These are phyloP conservation scores for Tragelaphus buxtoni DNA, from an alignment of 2,113 vertebrate species.

Conservation along the genomic window DNA sequence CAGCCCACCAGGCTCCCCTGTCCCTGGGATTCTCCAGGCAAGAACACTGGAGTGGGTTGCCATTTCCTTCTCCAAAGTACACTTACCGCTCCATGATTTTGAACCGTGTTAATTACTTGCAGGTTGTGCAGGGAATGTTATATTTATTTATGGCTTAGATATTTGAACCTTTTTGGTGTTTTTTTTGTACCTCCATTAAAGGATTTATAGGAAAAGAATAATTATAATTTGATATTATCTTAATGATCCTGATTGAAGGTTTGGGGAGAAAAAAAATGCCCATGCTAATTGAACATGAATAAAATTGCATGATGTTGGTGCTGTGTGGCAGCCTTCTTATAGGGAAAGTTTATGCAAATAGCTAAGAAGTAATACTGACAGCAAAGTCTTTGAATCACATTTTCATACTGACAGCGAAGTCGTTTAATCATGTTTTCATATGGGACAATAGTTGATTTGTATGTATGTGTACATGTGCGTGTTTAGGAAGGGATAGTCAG, in stretches of 20 bases:
- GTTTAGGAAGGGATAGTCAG: not conserved
- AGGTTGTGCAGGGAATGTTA: not conserved
- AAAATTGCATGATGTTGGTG: not conserved
- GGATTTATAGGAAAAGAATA: not conserved
- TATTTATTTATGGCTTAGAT: not conserved
- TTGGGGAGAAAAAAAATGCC: not conserved
- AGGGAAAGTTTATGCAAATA: not conserved
- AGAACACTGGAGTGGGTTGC: too few relatives aligned
- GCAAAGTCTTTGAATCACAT: not conserved
- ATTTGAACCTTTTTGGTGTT: not conserved
- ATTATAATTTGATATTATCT: conserved; percentile 8
- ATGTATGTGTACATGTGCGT: not conserved
- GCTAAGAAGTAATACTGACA: not conserved
- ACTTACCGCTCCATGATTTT: not conserved
- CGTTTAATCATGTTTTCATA: not conserved
- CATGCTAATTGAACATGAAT: not conserved
- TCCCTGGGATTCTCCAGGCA: too few relatives aligned
- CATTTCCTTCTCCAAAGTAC: not conserved
- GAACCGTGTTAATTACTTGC: not conserved
- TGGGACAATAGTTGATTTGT: not conserved
- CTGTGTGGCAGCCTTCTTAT: not conserved
- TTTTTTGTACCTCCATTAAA: not conserved
- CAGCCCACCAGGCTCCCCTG: too few relatives aligned
- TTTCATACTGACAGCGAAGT: not conserved
- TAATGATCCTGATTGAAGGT: not conserved